Base-by-base conservation (phyloP, 2,888 invertebrate genomes). In the Caenorhabditis virilis region DNA sequence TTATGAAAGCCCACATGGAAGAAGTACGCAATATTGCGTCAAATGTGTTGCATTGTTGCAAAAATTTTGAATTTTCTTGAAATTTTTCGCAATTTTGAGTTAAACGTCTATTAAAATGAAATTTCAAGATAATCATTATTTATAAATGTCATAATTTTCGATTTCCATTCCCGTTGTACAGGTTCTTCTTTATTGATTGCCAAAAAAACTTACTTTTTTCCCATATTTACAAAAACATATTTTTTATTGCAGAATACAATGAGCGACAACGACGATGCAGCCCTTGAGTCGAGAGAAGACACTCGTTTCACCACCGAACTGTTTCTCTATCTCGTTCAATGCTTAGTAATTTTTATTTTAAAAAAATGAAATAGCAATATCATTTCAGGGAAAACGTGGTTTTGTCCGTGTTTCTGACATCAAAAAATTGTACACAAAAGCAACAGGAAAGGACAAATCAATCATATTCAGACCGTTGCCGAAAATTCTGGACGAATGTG, bases 321-420 rank as follows among this genome's bases (percentile, higher is more conserved):
- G 2, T 63, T 46, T 25, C 46, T 53, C 15, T 46, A 43, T 25
- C 42, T 63, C n/a, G 27, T 57, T 20, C 57, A 46, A 23, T 25
- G 36, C 39, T 57, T n/a, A 36, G 50, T 61, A n/a, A n/a, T n/a
- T n/a, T n/a, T 46, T 16, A 25, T 45, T 45, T n/a, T 18, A 13
- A 45, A n/a, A 26, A 26, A 15, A 48, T 35, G 33, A 22, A 1
- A 38, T 45, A 45, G 9, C 18, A 9, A 39, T 20, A 3, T 38
- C 7, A 9, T 41, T 56, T 33, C 26, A 62, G 62, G 30, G 39
- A 30, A 58, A 64, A 9, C 58, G 51, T 39, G 64, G 64, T 30
- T 54, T 58, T 0, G 54, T 58, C 15, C 49, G 51, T 22, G 30
- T 58, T 15, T 23, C 54, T 13, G 64, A 64, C 7, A 13, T 64